phyloP scores from a whole-genome alignment of 2,888 invertebrate genomes.

The Coenonympha glycerion region DNA sequence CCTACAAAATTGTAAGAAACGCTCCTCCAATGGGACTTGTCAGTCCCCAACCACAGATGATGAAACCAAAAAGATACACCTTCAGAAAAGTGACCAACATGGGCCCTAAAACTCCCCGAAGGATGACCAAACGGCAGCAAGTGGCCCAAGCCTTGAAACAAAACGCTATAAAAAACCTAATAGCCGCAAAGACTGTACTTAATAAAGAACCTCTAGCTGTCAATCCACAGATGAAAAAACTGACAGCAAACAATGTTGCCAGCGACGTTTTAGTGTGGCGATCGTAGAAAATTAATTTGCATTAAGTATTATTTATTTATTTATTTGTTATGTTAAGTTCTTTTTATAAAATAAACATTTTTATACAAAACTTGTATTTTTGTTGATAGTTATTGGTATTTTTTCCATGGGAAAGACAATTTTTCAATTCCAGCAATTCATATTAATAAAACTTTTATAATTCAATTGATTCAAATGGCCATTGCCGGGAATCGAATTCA shows the following conservation, averaged over 20 bases:
- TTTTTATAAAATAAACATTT: neutral
- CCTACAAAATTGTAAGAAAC: constrained; percentile 6
- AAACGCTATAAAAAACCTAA: constrained; percentile 41
- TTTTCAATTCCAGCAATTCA: too few relatives aligned
- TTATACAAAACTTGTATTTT: neutral
- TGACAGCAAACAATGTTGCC: constrained; percentile 15
- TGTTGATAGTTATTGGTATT: too few relatives aligned
- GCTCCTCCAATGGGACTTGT: neutral
- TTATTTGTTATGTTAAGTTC: neutral
- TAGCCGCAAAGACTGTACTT: constrained; percentile 31
- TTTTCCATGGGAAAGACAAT: too few relatives aligned
- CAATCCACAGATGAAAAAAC: constrained; percentile 8
- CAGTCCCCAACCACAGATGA: constrained; percentile 27
- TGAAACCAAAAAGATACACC: constrained; percentile 34
- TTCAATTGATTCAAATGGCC: too few relatives aligned
- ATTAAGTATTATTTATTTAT: constrained; percentile 4
- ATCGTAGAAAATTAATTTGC: neutral
- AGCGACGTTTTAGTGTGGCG: constrained; percentile 7
- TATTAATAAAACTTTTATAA: too few relatives aligned
- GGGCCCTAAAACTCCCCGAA: constrained; percentile 26
- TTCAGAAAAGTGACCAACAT: constrained; percentile 39
- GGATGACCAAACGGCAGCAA: constrained; percentile 31
- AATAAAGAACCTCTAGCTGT: constrained; percentile 11
- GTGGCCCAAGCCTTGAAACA: constrained; percentile 40
- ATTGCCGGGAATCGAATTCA: too few relatives aligned